Percentiles rank a stretch among this genome's conserved stretches.
Evolutionary conservation across 1,140 invertebrate genomes (phyloP).

Genomic region (Nasonia giraulti): DNA sequence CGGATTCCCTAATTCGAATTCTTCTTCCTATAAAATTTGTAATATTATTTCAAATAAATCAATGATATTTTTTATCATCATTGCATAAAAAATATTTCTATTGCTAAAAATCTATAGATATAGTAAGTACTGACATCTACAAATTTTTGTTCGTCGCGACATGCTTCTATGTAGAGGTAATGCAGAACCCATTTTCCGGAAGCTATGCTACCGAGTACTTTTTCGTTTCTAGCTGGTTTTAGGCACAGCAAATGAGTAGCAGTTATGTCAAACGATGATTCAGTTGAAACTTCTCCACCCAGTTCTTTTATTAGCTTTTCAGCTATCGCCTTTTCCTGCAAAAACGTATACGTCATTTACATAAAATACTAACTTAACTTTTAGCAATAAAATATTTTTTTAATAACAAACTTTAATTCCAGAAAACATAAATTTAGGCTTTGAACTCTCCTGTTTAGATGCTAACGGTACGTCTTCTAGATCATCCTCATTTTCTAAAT

Average conservation of each 20-base stretch:
- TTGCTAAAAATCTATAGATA: conserved; percentile 8
- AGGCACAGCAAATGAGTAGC: conserved; percentile 87
- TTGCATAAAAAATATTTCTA: background rate
- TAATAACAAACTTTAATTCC: conserved; percentile 62
- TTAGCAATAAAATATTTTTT: background rate
- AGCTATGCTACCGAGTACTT: conserved; percentile 87
- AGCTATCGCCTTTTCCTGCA: conserved; percentile 71
- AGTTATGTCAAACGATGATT: conserved; percentile 78
- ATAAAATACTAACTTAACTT: background rate
- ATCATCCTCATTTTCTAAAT: conserved; percentile 38
- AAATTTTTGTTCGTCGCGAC: conserved; percentile 78
- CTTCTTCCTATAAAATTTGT: conserved; percentile 78
- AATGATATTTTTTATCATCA: no score
- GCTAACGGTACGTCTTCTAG: background rate
- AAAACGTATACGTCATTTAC: background rate
- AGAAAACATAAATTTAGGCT: conserved; percentile 69
- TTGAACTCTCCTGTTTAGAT: conserved; percentile 14
- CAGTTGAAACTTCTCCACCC: conserved; percentile 80
- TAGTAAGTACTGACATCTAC: conserved; percentile 76
- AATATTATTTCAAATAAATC: background rate
- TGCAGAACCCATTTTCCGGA: conserved; percentile 91
- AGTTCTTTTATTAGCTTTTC: conserved; percentile 77
- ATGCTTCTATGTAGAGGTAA: conserved; percentile 83
- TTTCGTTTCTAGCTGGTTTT: conserved; percentile 87
- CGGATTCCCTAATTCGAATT: conserved; percentile 86